Conservation (phyloP, 2,113 vertebrate species). For the Phrynosoma blainvillii region DNA sequence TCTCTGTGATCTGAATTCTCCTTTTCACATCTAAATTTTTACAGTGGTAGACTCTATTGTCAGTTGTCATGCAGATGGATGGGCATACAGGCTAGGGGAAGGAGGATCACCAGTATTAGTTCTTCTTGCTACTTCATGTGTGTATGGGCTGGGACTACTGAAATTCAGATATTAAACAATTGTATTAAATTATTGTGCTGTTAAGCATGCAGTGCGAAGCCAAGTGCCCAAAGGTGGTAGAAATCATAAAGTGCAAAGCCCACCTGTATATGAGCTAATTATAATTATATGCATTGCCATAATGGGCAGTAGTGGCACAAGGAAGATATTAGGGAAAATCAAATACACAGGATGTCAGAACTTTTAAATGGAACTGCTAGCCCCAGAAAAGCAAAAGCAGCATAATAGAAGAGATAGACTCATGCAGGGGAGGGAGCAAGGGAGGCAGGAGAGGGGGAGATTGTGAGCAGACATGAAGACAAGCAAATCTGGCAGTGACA, state of each 20-base stretch:
- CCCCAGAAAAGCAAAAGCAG: background rate
- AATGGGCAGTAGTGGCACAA: too few species aligned
- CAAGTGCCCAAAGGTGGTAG: background rate
- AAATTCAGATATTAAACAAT: background rate
- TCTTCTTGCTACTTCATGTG: too few species aligned
- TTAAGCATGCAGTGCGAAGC: background rate
- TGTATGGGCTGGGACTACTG: too few species aligned
- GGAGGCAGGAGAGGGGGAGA: background rate
- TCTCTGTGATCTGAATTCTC: too few species aligned
- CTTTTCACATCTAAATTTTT: background rate
- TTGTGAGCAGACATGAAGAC: constrained; percentile 7
- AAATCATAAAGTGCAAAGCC: background rate
- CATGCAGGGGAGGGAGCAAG: background rate
- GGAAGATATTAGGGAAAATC: too few species aligned
- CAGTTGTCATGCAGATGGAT: background rate
- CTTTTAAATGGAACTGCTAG: background rate
- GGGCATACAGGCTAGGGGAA: background rate
- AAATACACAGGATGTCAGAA: too few species aligned
- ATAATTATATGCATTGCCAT: background rate
- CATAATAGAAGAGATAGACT: background rate
- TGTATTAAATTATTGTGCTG: background rate
- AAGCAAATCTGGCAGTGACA: constrained; percentile 14
- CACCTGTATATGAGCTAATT: background rate
- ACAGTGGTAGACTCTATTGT: background rate
- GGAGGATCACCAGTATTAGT: too few species aligned